phyloP scores from a whole-genome alignment of 2,113 vertebrate species.

The Psephotus haematonotus region DNA sequence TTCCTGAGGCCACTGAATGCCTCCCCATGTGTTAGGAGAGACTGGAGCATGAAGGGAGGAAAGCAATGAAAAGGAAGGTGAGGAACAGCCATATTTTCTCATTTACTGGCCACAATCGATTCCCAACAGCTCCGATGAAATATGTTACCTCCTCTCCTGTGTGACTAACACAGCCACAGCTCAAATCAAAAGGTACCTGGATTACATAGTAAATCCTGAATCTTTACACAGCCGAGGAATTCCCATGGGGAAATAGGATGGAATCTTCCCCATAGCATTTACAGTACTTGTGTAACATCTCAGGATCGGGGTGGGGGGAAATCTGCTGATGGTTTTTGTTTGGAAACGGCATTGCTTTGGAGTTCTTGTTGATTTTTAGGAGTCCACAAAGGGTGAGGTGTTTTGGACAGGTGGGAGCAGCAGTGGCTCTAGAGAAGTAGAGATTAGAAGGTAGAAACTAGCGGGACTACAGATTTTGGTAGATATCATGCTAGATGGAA shows the following conservation, averaged over 20 bases:
- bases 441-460: not conserved
- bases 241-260: not conserved
- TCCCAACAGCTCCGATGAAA: conserved; percentile 18
- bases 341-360: not conserved
- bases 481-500: not conserved
- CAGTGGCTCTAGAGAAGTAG: not conserved
- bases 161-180: not conserved
- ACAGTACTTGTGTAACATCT: not conserved
- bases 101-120: conserved; percentile 21
- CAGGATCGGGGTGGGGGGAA: not conserved
- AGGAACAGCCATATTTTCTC: not conserved
- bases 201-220: not conserved
- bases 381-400: not conserved
- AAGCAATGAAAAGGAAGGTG: conserved; percentile 14
- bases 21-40: not conserved
- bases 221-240: not conserved
- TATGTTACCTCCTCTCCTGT: not conserved
- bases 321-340: not conserved
- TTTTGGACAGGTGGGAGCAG: not conserved
- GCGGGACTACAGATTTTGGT: not conserved
- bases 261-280: not conserved
- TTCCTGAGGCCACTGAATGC: not conserved
- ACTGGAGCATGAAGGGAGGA: not conserved
- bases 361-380: not conserved
- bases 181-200: conserved; percentile 16